These are phyloP conservation scores for Echeneis naucrates DNA, from an alignment of 2,797 vertebrate species.

Conservation along the genomic window DNA sequence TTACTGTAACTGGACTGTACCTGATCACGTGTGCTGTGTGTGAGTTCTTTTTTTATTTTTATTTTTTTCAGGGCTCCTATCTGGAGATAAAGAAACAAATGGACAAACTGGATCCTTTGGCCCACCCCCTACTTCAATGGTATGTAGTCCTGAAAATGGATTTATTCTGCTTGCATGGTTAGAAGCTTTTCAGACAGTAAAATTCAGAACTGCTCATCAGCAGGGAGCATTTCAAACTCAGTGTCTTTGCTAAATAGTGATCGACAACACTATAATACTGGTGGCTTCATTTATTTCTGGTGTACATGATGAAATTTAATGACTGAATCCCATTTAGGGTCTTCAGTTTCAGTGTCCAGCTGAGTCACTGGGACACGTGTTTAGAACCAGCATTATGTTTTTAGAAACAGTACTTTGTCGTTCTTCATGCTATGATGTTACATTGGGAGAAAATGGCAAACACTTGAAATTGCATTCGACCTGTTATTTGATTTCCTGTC, in stretches of 20 bases:
- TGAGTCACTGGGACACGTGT: not conserved
- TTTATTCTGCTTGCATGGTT: constrained; percentile 13
- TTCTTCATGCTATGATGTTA: not conserved
- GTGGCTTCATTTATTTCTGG: not conserved
- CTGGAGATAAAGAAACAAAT: constrained; percentile 99
- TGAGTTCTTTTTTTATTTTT: no score
- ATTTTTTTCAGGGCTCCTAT: constrained; percentile 94
- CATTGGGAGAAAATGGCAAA: not conserved
- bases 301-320: not conserved
- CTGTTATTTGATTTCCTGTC: constrained; percentile 40
- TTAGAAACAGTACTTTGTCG: constrained; percentile 7
- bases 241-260: not conserved
- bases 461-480: constrained; percentile 4
- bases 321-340: constrained; percentile 5
- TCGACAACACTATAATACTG: not conserved
- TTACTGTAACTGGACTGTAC: not conserved
- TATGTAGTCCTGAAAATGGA: constrained; percentile 68
- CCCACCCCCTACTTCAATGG: constrained; percentile 97
- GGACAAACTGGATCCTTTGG: constrained; percentile 97
- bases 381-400: not conserved
- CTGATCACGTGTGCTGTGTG: constrained; percentile 5
- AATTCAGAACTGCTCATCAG: not conserved
- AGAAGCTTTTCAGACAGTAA: constrained; percentile 7
- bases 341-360: not conserved
- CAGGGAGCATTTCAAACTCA: not conserved